These are phyloP conservation scores for Zeugodacus cucurbitae DNA, from an alignment of 1,140 invertebrate species.

Conservation along the genomic window DNA sequence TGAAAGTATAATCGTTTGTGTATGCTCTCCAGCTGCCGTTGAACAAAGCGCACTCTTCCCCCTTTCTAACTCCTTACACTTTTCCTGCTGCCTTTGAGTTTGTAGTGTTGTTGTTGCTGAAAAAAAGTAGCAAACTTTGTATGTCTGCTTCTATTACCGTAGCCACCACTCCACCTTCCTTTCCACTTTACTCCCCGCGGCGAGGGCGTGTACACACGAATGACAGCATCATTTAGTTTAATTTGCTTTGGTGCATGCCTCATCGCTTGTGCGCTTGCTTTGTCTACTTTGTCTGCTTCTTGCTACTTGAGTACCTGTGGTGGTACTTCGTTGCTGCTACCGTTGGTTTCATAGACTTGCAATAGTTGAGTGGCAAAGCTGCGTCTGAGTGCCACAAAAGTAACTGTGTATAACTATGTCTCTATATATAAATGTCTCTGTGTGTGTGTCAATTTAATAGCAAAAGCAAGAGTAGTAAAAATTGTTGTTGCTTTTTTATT, in stretches of 20 bases:
- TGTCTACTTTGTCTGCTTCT: not conserved
- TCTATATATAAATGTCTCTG: not conserved
- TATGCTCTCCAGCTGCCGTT: not conserved
- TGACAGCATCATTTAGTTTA: conserved; percentile 21
- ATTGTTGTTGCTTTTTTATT: not conserved
- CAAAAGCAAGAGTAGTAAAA: not conserved
- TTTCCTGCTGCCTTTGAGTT: not conserved
- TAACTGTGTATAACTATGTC: not conserved
- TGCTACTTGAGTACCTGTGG: not conserved
- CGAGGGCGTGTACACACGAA: not conserved
- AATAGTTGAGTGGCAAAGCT: not conserved
- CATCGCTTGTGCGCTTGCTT: not conserved
- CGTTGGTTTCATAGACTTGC: not conserved
- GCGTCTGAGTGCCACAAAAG: not conserved
- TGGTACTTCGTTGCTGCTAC: not conserved
- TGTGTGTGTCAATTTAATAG: not conserved
- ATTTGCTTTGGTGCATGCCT: conserved; percentile 25
- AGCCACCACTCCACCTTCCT: not conserved
- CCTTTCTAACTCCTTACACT: not conserved
- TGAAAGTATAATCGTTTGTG: not conserved
- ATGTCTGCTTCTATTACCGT: not conserved
- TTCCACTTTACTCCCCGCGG: not conserved
- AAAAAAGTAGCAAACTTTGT: not conserved
- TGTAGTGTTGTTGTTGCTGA: not conserved
- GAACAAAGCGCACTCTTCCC: not conserved